These are phyloP conservation scores for Blomia tropicalis DNA, from an alignment of 2,888 invertebrate species.

Conservation along the genomic window DNA sequence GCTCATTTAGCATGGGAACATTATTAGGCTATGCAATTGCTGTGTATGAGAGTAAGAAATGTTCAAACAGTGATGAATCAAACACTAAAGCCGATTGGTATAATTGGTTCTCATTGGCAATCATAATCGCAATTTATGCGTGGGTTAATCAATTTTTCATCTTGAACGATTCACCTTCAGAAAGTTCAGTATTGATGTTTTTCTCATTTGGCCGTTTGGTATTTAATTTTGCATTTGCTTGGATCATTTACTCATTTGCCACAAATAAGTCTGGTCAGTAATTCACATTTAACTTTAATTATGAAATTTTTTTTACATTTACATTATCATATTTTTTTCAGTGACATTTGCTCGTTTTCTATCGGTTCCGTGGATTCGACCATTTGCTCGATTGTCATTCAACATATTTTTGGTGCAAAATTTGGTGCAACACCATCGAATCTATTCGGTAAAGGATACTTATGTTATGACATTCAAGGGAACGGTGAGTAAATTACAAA, in stretches of 20 bases:
- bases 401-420: constrained; percentile 17
- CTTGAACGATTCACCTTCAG: background rate
- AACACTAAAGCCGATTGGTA: background rate
- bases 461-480: constrained; percentile 13
- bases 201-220: constrained; percentile 9
- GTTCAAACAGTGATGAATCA: background rate
- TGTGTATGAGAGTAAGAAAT: background rate
- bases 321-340: background rate
- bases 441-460: constrained; percentile 16
- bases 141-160: constrained; percentile 18
- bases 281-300: background rate
- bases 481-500: constrained; percentile 15
- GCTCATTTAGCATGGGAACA: constrained; percentile 11
- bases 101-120: background rate
- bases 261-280: constrained; percentile 5
- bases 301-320: background rate
- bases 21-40: constrained; percentile 16
- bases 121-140: background rate
- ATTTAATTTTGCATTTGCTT: constrained; percentile 12
- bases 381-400: constrained; percentile 11
- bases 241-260: constrained; percentile 8
- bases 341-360: background rate
- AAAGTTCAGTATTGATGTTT: constrained; percentile 10
- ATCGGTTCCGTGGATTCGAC: background rate
- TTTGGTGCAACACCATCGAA: constrained; percentile 14